Percentiles rank a stretch among this genome's conserved stretches.
phyloP scores from a whole-genome alignment of 2,113 vertebrate genomes.

The Irena cyanogastra region DNA sequence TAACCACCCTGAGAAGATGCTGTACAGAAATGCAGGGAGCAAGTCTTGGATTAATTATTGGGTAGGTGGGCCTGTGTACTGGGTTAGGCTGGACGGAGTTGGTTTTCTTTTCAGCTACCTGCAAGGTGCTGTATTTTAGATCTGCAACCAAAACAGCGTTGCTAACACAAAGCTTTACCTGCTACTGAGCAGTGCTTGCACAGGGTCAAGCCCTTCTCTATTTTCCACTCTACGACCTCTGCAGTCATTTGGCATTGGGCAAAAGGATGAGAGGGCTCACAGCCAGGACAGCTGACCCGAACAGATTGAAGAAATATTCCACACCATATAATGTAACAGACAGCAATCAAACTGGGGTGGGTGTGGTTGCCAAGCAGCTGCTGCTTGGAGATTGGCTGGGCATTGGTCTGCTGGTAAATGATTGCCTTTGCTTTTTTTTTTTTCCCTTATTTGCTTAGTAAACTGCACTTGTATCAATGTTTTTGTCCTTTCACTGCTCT shows the following conservation, averaged over 20 bases:
- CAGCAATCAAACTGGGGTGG: neutral
- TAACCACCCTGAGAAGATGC: constrained; percentile 56
- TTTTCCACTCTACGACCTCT: neutral
- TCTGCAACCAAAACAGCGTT: neutral
- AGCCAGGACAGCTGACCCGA: neutral
- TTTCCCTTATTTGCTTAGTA: neutral
- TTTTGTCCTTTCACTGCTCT: neutral
- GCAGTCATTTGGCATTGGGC: neutral
- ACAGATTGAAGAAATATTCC: neutral
- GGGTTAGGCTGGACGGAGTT: neutral
- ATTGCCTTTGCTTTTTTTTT: neutral
- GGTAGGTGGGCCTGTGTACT: neutral
- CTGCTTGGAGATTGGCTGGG: neutral
- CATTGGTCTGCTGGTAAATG: neutral
- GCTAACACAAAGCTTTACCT: neutral
- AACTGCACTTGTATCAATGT: neutral
- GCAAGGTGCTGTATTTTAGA: neutral
- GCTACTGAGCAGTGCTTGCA: neutral
- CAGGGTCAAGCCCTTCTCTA: neutral
- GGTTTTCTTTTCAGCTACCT: neutral
- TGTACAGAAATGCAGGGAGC: constrained; percentile 21
- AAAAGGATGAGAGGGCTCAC: neutral
- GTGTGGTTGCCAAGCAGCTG: neutral
- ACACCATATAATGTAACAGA: neutral
- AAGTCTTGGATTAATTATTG: neutral